Evolutionary conservation across 2,888 invertebrate genomes (phyloP).

Genomic region (Melinopterus prodromus): DNA sequence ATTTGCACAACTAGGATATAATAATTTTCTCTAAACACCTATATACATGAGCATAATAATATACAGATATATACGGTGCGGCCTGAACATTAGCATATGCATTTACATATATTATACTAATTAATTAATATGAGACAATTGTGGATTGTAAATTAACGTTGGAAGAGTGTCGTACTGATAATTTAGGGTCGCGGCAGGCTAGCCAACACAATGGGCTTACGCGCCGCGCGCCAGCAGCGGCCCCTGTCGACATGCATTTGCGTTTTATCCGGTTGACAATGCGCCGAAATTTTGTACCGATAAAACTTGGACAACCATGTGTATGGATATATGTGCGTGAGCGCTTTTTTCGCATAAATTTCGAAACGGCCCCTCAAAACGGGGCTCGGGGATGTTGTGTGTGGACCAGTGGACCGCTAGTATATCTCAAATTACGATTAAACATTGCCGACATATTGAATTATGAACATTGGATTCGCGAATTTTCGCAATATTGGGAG

Average conservation of each 20-base stretch:
- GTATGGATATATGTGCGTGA: background rate
- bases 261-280: constrained; percentile 20
- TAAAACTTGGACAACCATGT: constrained; percentile 8
- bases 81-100: constrained; percentile 18
- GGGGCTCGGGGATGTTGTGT: background rate
- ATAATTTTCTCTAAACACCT: constrained; percentile 15
- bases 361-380: background rate
- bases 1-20: constrained; percentile 15
- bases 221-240: constrained; percentile 6
- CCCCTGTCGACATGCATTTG: constrained; percentile 20
- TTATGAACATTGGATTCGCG: background rate
- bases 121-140: constrained; percentile 23
- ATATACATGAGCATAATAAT: background rate
- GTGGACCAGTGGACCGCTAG: background rate
- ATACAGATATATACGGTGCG: background rate
- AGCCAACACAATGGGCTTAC: background rate
- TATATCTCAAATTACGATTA: background rate
- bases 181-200: constrained; percentile 14
- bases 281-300: constrained; percentile 20
- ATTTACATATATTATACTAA: constrained; percentile 25
- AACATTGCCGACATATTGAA: background rate
- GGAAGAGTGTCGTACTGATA: constrained; percentile 20
- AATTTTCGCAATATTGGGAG: no score
- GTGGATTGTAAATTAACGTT: constrained; percentile 23
- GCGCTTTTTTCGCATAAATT: constrained; percentile 22